phyloP scores from a whole-genome alignment of 2,888 invertebrate genomes.

The Perithous albicinctus region DNA sequence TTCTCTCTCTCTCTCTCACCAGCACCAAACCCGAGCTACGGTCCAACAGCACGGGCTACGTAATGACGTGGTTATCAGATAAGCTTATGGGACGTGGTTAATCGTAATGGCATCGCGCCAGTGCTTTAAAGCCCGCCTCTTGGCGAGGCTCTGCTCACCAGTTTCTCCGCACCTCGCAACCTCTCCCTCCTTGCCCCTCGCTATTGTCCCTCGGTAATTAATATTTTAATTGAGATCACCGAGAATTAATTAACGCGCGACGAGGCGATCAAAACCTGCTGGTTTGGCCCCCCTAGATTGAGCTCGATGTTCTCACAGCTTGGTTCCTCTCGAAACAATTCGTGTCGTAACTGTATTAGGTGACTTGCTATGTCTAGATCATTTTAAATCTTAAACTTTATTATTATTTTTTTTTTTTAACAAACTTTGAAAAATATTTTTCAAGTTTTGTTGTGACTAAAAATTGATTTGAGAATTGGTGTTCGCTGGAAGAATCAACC shows the following conservation, averaged over 20 bases:
- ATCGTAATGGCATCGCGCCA: constrained; percentile 83
- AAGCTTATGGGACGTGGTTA: constrained; percentile 81
- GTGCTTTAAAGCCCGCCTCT: constrained; percentile 73
- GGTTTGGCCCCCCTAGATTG: constrained; percentile 71
- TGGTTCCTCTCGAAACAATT: constrained; percentile 29
- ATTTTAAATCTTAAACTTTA: neutral
- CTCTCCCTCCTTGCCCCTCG: constrained; percentile 51
- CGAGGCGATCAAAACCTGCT: constrained; percentile 74
- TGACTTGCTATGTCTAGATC: neutral
- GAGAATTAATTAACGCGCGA: constrained; percentile 82
- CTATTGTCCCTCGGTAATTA: constrained; percentile 81
- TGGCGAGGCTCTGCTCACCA: constrained; percentile 52
- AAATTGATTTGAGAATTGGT: no score
- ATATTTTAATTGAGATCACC: constrained; percentile 84
- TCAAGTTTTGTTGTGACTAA: no score
- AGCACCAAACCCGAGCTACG: constrained; percentile 66
- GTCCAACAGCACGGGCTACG: constrained; percentile 74
- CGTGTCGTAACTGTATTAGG: neutral
- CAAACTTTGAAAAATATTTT: no score
- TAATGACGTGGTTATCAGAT: constrained; percentile 82
- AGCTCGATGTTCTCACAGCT: constrained; percentile 70
- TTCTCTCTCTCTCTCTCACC: constrained; percentile 33
- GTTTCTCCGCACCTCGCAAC: constrained; percentile 55
- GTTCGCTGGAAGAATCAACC: no score
- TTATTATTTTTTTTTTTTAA: neutral